Evolutionary conservation across 2,113 vertebrate species (phyloP).

Genomic region (Lucifuga dentata): DNA sequence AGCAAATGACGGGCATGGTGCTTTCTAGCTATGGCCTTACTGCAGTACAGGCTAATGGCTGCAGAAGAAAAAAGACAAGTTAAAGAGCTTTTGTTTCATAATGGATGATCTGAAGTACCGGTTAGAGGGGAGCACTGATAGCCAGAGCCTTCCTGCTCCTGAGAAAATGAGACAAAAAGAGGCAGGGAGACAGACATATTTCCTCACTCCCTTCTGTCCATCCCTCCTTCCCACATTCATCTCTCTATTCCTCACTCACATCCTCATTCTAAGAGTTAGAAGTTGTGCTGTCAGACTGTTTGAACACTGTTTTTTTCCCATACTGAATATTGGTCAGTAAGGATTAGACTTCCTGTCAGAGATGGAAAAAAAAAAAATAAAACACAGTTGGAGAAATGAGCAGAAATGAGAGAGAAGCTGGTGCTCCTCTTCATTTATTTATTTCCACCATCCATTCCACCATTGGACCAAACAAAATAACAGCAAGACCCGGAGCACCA

Average conservation of each 20-base stretch:
- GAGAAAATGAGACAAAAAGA: not conserved
- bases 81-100: no score
- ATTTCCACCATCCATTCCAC: slow-evolving; percentile 27
- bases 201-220: not conserved
- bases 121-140: not conserved
- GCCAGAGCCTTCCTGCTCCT: not conserved
- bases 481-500: slow-evolving; percentile 27
- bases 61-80: slow-evolving; percentile 10
- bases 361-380: slow-evolving; percentile 40
- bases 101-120: no score
- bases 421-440: slow-evolving; percentile 56
- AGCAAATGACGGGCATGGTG: not conserved
- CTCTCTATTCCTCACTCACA: slow-evolving; percentile 6
- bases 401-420: slow-evolving; percentile 8
- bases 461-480: slow-evolving; percentile 40
- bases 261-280: not conserved
- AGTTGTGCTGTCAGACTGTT: slow-evolving; percentile 8
- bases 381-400: slow-evolving; percentile 2
- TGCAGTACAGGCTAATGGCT: slow-evolving; percentile 18
- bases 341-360: slow-evolving; percentile 35
- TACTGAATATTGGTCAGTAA: slow-evolving; percentile 13
- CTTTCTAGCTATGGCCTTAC: no score
- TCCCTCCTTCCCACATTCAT: not conserved
- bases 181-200: not conserved
- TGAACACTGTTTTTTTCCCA: slow-evolving; percentile 3